These are phyloP conservation scores for Philhelius pedissequus DNA, from an alignment of 2,888 invertebrate genomes.

Conservation along the genomic window DNA sequence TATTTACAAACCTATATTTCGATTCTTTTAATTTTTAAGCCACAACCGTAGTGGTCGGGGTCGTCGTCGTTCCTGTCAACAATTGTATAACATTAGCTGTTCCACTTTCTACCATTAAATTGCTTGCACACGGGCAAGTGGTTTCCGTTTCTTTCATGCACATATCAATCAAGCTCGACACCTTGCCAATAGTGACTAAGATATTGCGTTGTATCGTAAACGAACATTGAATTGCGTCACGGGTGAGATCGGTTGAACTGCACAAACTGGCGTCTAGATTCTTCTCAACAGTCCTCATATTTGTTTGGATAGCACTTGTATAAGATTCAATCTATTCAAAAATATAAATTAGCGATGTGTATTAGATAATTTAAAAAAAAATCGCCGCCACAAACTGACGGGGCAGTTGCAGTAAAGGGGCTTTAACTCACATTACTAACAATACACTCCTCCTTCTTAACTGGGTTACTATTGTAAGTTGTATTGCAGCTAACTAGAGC, in stretches of 20 bases:
- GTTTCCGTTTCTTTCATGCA: background rate
- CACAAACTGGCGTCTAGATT: constrained; percentile 11
- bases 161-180: background rate
- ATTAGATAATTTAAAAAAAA: background rate
- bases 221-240: constrained; percentile 1
- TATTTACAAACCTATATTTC: no score
- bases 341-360: background rate
- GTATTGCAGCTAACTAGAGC: background rate
- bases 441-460: constrained; percentile 5
- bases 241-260: background rate
- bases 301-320: background rate
- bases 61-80: background rate
- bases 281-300: background rate
- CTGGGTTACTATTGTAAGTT: background rate
- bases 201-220: background rate
- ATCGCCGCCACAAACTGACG: background rate
- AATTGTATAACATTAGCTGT: background rate
- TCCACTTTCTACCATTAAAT: background rate
- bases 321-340: background rate
- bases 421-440: background rate
- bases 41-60: no score
- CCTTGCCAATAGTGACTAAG: constrained; percentile 7
- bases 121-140: background rate
- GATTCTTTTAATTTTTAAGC: background rate
- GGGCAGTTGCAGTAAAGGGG: background rate